phyloP scores from a whole-genome alignment of 1,140 invertebrate genomes.

The Psilanteris sp. region DNA sequence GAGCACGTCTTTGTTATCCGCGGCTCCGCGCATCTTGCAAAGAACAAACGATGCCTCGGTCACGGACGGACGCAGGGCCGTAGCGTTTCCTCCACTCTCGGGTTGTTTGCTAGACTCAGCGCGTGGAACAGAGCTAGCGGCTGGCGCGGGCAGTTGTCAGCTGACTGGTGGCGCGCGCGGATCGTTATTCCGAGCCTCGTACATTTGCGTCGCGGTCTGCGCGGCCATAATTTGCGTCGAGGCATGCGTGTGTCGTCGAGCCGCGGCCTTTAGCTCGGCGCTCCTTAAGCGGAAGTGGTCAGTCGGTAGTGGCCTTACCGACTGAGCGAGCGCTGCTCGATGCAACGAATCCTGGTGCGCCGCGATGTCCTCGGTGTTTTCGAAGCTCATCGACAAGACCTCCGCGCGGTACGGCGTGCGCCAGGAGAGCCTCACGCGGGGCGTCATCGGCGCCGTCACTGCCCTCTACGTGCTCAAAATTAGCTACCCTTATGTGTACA shows the following conservation, averaged over 20 bases:
- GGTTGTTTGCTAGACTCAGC: too few relatives aligned
- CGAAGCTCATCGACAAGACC: conserved; percentile 83
- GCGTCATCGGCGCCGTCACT: conserved; percentile 80
- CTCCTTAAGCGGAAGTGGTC: conserved; percentile 13
- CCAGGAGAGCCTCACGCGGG: conserved; percentile 82
- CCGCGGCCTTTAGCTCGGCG: conserved; percentile 9
- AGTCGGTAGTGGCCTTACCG: conserved; percentile 38
- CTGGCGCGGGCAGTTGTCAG: conserved; percentile 68
- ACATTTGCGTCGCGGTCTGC: not conserved
- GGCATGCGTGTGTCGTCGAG: conserved; percentile 24
- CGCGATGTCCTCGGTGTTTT: conserved; percentile 84
- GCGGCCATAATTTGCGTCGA: not conserved
- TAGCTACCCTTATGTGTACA: conserved; percentile 76
- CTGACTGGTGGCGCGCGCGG: conserved; percentile 66
- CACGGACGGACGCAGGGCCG: too few relatives aligned
- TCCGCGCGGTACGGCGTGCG: conserved; percentile 81
- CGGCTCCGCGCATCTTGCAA: too few relatives aligned
- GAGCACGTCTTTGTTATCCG: too few relatives aligned
- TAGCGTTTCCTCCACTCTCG: too few relatives aligned
- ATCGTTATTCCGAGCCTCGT: conserved; percentile 23
- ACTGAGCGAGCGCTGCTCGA: conserved; percentile 52
- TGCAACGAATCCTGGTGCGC: conserved; percentile 43
- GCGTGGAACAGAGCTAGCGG: too few relatives aligned
- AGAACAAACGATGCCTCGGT: too few relatives aligned
- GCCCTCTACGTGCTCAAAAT: conserved; percentile 78